Evolutionary conservation across 1,140 invertebrate genomes (phyloP).

Genomic region (Druon quercuslanigerum): DNA sequence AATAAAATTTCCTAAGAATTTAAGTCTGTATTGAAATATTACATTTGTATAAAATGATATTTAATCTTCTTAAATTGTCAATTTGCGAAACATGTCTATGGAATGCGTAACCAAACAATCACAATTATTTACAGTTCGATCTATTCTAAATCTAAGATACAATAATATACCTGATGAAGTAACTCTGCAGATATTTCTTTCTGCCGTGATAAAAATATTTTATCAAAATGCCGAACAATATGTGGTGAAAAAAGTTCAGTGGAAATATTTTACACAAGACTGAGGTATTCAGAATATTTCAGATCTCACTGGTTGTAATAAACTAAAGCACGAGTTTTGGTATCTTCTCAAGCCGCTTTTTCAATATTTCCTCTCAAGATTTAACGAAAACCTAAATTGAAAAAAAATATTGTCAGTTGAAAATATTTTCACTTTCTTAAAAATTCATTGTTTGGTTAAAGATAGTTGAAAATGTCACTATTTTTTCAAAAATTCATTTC

Average conservation of each 20-base stretch:
- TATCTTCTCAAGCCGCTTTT: too few relatives aligned
- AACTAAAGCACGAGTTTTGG: not conserved
- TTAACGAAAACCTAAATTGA: too few relatives aligned
- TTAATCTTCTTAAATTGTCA: not conserved
- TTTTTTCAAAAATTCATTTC: too few relatives aligned
- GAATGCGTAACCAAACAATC: conserved; percentile 2
- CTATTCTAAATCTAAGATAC: not conserved
- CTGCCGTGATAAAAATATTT: not conserved
- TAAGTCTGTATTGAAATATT: not conserved
- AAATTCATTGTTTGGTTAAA: too few relatives aligned
- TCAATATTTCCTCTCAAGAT: too few relatives aligned
- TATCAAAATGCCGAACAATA: not conserved
- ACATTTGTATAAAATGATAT: not conserved
- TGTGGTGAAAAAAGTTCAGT: not conserved
- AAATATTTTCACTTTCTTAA: too few relatives aligned
- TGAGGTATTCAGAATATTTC: not conserved
- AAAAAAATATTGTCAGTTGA: too few relatives aligned
- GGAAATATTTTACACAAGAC: conserved; percentile 3
- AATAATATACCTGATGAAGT: not conserved
- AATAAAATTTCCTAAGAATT: too few relatives aligned
- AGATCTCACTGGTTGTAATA: not conserved
- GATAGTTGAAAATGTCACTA: too few relatives aligned
- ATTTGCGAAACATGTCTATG: not conserved
- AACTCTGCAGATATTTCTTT: not conserved
- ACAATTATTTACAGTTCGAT: not conserved